Conservation (phyloP, 2,797 vertebrate species). For the Adrianichthys oophorus region DNA sequence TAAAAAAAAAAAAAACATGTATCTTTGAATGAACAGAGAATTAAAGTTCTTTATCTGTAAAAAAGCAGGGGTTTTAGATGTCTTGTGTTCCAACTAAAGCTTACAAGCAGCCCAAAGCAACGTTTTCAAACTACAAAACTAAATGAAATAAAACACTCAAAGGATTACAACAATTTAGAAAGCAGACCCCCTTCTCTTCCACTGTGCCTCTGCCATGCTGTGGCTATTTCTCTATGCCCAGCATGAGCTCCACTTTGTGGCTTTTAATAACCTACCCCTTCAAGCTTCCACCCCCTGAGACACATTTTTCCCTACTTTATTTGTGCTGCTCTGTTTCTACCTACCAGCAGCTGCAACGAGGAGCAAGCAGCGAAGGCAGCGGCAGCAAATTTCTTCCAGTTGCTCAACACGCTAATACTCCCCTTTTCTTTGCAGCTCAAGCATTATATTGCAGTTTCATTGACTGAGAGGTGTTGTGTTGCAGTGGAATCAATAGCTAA, state of each 20-base stretch:
- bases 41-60: constrained; percentile 18
- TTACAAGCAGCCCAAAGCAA: constrained; percentile 51
- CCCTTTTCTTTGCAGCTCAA: constrained; percentile 91
- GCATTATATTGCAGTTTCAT: constrained; percentile 98
- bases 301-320: constrained; percentile 85
- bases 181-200: constrained; percentile 85
- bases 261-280: constrained; percentile 97
- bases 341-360: constrained; percentile 83
- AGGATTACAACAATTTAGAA: constrained; percentile 94
- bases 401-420: constrained; percentile 90
- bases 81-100: constrained; percentile 50
- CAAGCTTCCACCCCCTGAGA: constrained; percentile 89
- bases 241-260: constrained; percentile 93
- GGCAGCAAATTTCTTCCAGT: constrained; percentile 91
- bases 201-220: constrained; percentile 88
- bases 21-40: constrained; percentile 9
- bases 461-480: constrained; percentile 96
- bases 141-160: constrained; percentile 89
- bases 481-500: constrained; percentile 95
- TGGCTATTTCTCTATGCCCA: constrained; percentile 91
- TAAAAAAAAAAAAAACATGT: constrained; percentile 11
- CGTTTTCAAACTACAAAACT: constrained; percentile 84
- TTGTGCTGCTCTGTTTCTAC: constrained; percentile 86
- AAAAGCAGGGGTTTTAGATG: constrained; percentile 37
- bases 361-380: constrained; percentile 66